Percentiles rank a stretch among this genome's conserved stretches.
Evolutionary conservation across 2,113 vertebrate genomes (phyloP).

Genomic region (Struthidea cinerea): DNA sequence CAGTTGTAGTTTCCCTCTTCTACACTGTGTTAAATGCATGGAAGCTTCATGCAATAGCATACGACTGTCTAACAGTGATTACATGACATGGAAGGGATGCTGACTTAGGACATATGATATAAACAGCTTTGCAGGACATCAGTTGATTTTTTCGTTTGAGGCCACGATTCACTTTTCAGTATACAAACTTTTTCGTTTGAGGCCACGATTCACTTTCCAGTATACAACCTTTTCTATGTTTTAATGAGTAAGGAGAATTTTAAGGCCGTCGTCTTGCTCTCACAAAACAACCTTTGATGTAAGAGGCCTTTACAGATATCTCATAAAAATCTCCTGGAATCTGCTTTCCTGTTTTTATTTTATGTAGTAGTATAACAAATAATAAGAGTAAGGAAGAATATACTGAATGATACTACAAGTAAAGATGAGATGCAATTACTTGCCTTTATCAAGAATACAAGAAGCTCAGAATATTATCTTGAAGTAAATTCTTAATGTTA

Average conservation of each 20-base stretch:
- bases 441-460: not conserved
- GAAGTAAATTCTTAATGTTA: not conserved
- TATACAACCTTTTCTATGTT: not conserved
- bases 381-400: not conserved
- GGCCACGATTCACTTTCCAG: not conserved
- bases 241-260: not conserved
- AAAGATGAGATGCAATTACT: not conserved
- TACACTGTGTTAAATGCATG: not conserved
- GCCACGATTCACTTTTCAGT: not conserved
- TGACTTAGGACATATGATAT: not conserved
- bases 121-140: not conserved
- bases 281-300: not conserved
- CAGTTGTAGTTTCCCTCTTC: not conserved
- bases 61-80: not conserved
- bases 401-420: not conserved
- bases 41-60: not conserved
- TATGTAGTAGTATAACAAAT: not conserved
- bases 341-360: not conserved
- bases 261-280: not conserved
- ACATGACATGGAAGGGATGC: not conserved
- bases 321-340: not conserved
- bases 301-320: not conserved
- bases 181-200: not conserved
- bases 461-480: not conserved
- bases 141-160: not conserved